phyloP scores from a whole-genome alignment of 2,797 vertebrate species.

The Tachyglossus aculeatus region DNA sequence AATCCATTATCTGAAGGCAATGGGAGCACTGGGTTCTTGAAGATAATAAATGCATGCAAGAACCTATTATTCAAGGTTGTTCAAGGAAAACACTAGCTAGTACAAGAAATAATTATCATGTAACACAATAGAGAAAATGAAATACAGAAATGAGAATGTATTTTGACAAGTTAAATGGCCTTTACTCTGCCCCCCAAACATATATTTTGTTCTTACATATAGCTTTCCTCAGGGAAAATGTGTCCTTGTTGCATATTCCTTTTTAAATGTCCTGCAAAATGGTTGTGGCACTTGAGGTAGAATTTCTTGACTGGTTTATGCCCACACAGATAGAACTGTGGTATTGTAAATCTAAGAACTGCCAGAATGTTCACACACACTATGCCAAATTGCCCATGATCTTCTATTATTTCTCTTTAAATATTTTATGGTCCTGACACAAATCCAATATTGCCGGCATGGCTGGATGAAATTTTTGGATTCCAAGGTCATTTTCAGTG shows the following conservation, averaged over 20 bases:
- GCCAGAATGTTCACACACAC: slow-evolving; percentile 33
- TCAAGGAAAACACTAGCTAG: slow-evolving; percentile 21
- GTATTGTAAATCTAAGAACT: slow-evolving; percentile 52
- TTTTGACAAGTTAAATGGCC: slow-evolving; percentile 53
- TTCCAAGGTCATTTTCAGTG: slow-evolving; percentile 55
- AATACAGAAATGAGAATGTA: slow-evolving; percentile 30
- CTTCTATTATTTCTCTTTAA: slow-evolving; percentile 65
- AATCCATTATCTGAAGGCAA: slow-evolving; percentile 9
- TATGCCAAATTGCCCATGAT: slow-evolving; percentile 31
- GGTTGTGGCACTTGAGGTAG: slow-evolving; percentile 29
- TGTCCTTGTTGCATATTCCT: slow-evolving; percentile 53
- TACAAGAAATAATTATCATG: slow-evolving; percentile 25
- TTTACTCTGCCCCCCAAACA: slow-evolving; percentile 47
- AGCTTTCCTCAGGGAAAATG: slow-evolving; percentile 41
- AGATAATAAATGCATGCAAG: slow-evolving; percentile 18
- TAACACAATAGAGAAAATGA: slow-evolving; percentile 31
- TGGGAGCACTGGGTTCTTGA: slow-evolving; percentile 20
- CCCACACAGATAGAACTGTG: background rate
- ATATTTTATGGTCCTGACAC: slow-evolving; percentile 59
- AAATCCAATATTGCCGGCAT: slow-evolving; percentile 59
- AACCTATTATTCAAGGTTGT: slow-evolving; percentile 39
- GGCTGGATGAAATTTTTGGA: slow-evolving; percentile 40
- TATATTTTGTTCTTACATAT: slow-evolving; percentile 54
- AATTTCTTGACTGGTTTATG: slow-evolving; percentile 47
- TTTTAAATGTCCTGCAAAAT: slow-evolving; percentile 49